These are phyloP conservation scores for Pseudococcus viburni DNA, from an alignment of 2,888 invertebrate genomes.

Conservation along the genomic window DNA sequence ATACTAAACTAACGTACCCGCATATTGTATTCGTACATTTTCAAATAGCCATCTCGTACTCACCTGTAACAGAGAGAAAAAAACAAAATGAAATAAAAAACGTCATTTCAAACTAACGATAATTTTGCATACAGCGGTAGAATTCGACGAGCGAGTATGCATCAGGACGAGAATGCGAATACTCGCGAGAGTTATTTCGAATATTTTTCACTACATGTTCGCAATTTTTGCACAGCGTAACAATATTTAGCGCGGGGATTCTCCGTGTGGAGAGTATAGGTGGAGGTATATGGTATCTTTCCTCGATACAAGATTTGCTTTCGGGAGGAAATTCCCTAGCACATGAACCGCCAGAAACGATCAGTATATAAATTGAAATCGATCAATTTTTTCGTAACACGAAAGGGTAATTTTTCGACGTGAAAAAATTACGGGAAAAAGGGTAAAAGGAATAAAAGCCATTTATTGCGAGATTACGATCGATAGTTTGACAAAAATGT, in stretches of 20 bases:
- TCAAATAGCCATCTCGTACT: slow-evolving; percentile 2
- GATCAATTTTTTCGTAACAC: not conserved
- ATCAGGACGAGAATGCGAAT: not conserved
- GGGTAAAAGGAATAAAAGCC: not conserved
- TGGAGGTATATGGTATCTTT: not conserved
- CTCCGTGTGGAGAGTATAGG: too few relatives aligned
- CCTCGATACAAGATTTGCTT: not conserved
- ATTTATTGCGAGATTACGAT: not conserved
- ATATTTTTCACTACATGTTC: not conserved
- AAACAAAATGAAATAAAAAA: not conserved
- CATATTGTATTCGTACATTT: not conserved
- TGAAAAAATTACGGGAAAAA: not conserved
- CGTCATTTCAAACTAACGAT: not conserved
- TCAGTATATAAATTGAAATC: not conserved
- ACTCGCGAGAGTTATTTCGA: slow-evolving; percentile 1
- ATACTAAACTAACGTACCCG: slow-evolving; percentile 1
- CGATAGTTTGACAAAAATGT: not conserved
- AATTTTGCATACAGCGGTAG: not conserved
- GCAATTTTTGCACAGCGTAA: not conserved
- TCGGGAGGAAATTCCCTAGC: not conserved
- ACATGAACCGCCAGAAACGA: not conserved
- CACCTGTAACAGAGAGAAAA: slow-evolving; percentile 1
- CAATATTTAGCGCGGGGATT: not conserved
- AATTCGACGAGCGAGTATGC: not conserved
- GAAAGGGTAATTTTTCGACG: not conserved